phyloP scores from a whole-genome alignment of 1,140 invertebrate genomes.

The Scaptomyza hsui region DNA sequence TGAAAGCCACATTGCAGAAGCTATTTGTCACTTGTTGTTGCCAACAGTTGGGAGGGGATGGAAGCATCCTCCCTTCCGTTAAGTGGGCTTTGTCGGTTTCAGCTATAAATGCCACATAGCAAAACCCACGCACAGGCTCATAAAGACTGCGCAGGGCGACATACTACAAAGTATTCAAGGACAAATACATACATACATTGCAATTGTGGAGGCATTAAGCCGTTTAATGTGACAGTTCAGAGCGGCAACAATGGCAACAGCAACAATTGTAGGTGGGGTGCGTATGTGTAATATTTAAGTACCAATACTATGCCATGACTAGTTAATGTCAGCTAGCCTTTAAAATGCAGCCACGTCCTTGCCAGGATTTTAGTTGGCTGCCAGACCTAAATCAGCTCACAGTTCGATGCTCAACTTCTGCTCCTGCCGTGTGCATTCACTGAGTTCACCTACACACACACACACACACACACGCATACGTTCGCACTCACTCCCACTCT shows the following conservation, averaged over 20 bases:
- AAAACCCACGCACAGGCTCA: conserved; percentile 14
- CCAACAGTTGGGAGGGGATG: not conserved
- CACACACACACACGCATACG: conserved; percentile 4
- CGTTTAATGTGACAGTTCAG: conserved; percentile 46
- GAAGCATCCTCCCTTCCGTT: not conserved
- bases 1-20: conserved; percentile 9
- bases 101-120: not conserved
- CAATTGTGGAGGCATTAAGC: conserved; percentile 46
- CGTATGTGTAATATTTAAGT: conserved; percentile 65
- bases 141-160: conserved; percentile 11
- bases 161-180: conserved; percentile 51
- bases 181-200: too few species aligned
- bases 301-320: not conserved
- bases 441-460: conserved; percentile 18
- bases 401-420: conserved; percentile 4
- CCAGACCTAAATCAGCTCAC: conserved; percentile 27
- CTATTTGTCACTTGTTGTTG: not conserved
- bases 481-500: conserved; percentile 24
- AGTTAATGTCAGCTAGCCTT: conserved; percentile 14
- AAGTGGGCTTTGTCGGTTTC: conserved; percentile 1
- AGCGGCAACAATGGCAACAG: not conserved
- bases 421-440: conserved; percentile 21
- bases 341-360: conserved; percentile 58
- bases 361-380: conserved; percentile 34
- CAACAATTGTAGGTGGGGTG: conserved; percentile 16